phyloP scores from a whole-genome alignment of 2,797 vertebrate species.

The Oreortyx pictus region DNA sequence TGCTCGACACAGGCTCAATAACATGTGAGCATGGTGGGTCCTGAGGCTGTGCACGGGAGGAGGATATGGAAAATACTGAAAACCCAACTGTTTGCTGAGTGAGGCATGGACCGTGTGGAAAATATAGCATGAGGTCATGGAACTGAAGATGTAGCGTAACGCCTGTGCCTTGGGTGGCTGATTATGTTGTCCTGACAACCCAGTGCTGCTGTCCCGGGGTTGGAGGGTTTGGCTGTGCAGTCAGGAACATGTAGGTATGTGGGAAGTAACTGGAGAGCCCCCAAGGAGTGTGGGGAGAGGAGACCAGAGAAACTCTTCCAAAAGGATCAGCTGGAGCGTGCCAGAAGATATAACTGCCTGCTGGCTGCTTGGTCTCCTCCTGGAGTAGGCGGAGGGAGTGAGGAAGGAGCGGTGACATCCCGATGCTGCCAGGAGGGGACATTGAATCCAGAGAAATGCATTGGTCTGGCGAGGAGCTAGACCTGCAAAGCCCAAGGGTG shows the following conservation, averaged over 20 bases:
- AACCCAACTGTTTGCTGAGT: neutral
- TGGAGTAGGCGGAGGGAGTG: conserved; percentile 51
- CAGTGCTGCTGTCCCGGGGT: conserved; percentile 21
- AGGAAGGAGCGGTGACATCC: conserved; percentile 50
- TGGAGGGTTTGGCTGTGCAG: conserved; percentile 51
- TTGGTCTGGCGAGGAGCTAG: neutral
- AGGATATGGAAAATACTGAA: conserved; percentile 44
- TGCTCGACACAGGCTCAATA: conserved; percentile 1
- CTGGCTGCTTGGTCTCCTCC: conserved; percentile 57
- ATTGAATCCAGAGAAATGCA: neutral
- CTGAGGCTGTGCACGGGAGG: neutral
- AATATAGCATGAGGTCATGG: conserved; percentile 63
- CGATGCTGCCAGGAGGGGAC: neutral
- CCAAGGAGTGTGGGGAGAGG: conserved; percentile 42
- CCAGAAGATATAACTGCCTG: conserved; percentile 58
- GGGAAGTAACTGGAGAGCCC: conserved; percentile 66
- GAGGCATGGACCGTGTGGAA: conserved; percentile 27
- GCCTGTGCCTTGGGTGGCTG: conserved; percentile 59
- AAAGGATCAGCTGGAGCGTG: conserved; percentile 54
- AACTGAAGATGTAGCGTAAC: neutral
- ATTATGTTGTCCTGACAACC: conserved; percentile 63
- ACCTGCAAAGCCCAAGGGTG: neutral
- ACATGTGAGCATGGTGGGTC: neutral
- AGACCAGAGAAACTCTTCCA: conserved; percentile 60
- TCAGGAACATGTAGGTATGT: conserved; percentile 34